These are phyloP conservation scores for Acinonyx jubatus DNA, from an alignment of 2,113 vertebrate species.

Conservation along the genomic window DNA sequence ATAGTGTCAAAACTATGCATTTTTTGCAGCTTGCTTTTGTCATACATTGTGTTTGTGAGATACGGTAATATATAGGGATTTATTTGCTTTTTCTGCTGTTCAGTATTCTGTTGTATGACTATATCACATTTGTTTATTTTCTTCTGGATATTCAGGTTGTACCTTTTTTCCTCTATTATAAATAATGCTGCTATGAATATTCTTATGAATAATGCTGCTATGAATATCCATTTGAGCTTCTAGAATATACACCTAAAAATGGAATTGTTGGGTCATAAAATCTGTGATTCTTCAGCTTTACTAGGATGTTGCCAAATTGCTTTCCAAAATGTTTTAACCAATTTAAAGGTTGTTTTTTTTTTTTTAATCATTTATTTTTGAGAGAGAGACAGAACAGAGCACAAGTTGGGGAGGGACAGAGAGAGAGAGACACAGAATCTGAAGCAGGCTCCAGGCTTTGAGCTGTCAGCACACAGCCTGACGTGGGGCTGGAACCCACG, in stretches of 20 bases:
- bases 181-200: conserved; percentile 21
- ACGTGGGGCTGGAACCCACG: no score
- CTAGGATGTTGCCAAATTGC: not conserved
- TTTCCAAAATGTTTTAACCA: not conserved
- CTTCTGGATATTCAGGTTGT: not conserved
- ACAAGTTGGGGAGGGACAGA: no score
- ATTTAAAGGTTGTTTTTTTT: not conserved
- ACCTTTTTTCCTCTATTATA: not conserved
- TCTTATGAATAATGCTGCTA: not conserved
- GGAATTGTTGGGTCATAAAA: not conserved
- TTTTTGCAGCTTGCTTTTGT: conserved; percentile 23
- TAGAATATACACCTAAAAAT: not conserved
- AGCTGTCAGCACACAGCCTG: no score
- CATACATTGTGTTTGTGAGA: not conserved
- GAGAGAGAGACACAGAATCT: no score
- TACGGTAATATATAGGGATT: not conserved
- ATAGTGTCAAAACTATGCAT: not conserved
- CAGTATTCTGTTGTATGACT: not conserved
- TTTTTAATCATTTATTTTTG: no score
- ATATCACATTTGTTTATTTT: not conserved
- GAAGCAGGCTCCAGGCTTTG: no score
- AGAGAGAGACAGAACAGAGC: no score
- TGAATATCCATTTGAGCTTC: not conserved
- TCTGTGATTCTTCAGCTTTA: not conserved
- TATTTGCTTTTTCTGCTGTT: not conserved